Evolutionary conservation across 2,797 vertebrate species (phyloP).

Genomic region (Phoxinus dragarum): DNA sequence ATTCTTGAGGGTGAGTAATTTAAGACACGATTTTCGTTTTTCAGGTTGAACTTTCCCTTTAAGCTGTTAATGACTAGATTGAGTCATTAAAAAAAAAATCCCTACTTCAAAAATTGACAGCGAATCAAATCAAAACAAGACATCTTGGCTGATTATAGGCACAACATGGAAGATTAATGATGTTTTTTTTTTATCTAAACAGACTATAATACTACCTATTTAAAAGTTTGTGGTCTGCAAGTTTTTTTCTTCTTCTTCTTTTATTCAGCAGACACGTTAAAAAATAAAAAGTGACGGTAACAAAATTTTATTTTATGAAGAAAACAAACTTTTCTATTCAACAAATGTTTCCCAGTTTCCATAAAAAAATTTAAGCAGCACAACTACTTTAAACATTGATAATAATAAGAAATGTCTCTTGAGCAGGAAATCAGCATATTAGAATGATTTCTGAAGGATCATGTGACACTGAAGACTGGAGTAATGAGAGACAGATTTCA

Average conservation of each 20-base stretch:
- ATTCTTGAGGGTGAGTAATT: no score
- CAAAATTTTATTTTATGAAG: neutral
- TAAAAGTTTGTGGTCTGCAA: neutral
- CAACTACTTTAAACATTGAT: neutral
- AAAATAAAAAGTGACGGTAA: neutral
- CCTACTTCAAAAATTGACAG: neutral
- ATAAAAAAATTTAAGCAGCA: neutral
- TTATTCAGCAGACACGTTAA: neutral
- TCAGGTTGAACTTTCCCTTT: neutral
- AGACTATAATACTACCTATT: neutral
- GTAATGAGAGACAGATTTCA: neutral
- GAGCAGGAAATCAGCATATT: neutral
- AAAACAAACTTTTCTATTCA: neutral
- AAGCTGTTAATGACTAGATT: neutral
- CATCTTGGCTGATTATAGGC: neutral
- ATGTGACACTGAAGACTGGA: neutral
- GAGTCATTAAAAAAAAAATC: neutral
- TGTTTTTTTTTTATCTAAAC: neutral
- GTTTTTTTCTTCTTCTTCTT: neutral
- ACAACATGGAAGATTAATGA: neutral
- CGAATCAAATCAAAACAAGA: neutral
- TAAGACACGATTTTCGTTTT: neutral
- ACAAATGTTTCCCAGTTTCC: neutral
- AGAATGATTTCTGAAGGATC: neutral
- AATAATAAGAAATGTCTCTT: neutral